Evolutionary conservation across 2,113 vertebrate species (phyloP).

Genomic region (Hypanus sabinus): DNA sequence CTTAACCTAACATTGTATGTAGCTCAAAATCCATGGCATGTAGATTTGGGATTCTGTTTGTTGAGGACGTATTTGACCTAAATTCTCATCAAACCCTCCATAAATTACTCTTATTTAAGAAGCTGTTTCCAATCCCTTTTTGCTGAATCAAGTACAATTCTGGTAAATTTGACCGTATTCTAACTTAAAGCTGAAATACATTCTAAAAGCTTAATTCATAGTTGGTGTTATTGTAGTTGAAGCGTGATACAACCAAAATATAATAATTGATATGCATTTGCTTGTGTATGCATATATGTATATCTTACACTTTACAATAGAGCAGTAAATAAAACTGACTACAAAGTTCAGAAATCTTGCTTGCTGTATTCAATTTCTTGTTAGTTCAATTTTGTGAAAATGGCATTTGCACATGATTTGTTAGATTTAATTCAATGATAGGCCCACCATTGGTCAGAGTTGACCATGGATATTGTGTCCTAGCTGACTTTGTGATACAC

Average conservation of each 20-base stretch:
- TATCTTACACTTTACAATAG: neutral
- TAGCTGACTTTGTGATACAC: no score
- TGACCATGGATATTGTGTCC: no score
- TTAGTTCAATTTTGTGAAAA: neutral
- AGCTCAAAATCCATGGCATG: no score
- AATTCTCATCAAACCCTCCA: no score
- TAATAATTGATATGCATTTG: neutral
- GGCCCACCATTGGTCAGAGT: no score
- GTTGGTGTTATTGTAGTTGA: neutral
- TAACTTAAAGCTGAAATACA: neutral
- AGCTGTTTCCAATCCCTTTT: no score
- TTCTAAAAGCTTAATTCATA: neutral
- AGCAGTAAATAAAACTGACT: neutral
- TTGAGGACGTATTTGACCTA: no score
- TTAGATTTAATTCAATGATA: neutral
- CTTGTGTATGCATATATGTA: neutral
- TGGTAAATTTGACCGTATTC: no score
- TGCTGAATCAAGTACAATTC: no score
- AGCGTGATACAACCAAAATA: neutral
- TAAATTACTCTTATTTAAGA: no score
- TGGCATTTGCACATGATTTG: neutral
- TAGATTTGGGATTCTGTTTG: no score
- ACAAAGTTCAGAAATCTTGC: neutral
- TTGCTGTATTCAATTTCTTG: neutral
- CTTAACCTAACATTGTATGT: no score